Percentiles rank a stretch among this genome's conserved stretches.
Evolutionary conservation across 2,113 vertebrate species (phyloP).

Genomic region (Cynoglossus semilaevis): DNA sequence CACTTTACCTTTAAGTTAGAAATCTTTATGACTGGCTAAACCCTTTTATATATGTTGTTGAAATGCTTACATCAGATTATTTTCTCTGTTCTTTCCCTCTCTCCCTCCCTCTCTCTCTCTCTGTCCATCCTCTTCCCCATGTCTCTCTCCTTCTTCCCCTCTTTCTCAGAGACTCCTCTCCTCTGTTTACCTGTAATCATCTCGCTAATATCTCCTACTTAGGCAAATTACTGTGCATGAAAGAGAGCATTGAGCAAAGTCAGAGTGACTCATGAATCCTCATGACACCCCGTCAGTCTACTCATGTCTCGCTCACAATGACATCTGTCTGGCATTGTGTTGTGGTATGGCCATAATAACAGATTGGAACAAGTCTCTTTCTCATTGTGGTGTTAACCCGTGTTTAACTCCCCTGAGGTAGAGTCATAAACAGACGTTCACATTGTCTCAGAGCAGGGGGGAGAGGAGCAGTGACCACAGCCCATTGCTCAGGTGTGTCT

Average conservation of each 20-base stretch:
- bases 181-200: constrained; percentile 10
- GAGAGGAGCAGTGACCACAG: neutral
- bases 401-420: constrained; percentile 25
- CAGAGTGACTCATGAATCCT: constrained; percentile 56
- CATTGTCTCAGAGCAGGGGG: neutral
- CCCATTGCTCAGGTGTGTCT: neutral
- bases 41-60: no score
- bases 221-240: constrained; percentile 14
- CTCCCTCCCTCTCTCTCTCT: neutral
- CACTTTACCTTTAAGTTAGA: no score
- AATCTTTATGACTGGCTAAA: no score
- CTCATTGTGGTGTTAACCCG: constrained; percentile 37
- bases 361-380: constrained; percentile 37
- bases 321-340: constrained; percentile 53
- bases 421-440: constrained; percentile 12
- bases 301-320: constrained; percentile 51
- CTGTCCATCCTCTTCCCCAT: constrained; percentile 9
- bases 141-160: constrained; percentile 13
- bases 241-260: constrained; percentile 26
- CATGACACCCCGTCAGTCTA: constrained; percentile 32
- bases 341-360: constrained; percentile 52
- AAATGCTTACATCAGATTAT: no score
- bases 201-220: constrained; percentile 23
- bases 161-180: constrained; percentile 6
- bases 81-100: constrained; percentile 6